Base-by-base conservation (phyloP, 2,113 vertebrate genomes). In the Tyto alba region DNA sequence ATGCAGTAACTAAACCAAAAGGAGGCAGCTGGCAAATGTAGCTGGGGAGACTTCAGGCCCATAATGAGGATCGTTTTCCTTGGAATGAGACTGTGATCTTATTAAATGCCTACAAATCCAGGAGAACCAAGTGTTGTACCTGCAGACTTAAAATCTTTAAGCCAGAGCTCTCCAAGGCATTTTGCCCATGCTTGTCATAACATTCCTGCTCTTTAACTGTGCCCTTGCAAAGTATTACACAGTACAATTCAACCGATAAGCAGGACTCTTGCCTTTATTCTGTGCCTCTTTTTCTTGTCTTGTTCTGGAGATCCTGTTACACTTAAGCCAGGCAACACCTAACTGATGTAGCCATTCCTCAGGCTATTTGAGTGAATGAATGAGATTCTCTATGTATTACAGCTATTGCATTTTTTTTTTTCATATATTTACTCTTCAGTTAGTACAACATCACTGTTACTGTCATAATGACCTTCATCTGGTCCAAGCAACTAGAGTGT, bases 161-260 rank as follows among this genome's bases (percentile, higher is more conserved):
- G 26, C 67, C 41, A 69, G 45, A 50, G 25, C 43, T 79, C 40
- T 68, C 45, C 0, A 0, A 84, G 68, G 30, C 0, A 0, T 68
- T 88, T 82, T 78, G 60, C 67, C 64, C 38, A 16, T 48, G 27
- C 38, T 67, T 85, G 30, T 73, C 9, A 6, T 69, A 91, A 85
- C 7, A 3, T 45, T 83, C 86, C 67, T 93, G 32, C 52, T 88
- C 23, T 71, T 57, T 66, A 55, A 66, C 59, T 90, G 38, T 62
- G 68, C 30, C 76, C 76, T 63, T 93, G 52, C 25, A 30, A 69
- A 73, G 45, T 41, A 41, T 32, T 21, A 59, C n/a, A 16, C 9
- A 12, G 17, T 63, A 45, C 60, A 62, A 22, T 79, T 85, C 26
- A 69, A 16, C 45, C 62, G 9, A 6, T 21, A 55, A 56, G 69